These are phyloP conservation scores for Girardinichthys multiradiatus DNA, from an alignment of 2,113 vertebrate species.

Conservation along the genomic window DNA sequence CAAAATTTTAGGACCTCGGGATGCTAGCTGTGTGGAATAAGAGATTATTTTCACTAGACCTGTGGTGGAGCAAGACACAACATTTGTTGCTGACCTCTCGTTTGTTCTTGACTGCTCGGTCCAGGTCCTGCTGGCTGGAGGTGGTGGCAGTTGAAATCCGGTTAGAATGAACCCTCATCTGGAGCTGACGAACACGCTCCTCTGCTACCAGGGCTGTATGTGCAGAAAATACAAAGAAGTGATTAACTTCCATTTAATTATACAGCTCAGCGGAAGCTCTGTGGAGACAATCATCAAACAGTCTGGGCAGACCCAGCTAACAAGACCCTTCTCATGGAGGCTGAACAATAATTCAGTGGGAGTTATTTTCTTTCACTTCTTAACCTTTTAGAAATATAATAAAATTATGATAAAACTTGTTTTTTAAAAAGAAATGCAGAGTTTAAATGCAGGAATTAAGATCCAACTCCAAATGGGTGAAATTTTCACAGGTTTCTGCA, in stretches of 20 bases:
- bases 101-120: slow-evolving; percentile 86
- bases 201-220: slow-evolving; percentile 91
- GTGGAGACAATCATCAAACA: background rate
- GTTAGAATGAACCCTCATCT: slow-evolving; percentile 93
- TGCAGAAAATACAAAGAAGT: background rate
- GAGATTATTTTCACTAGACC: too few species aligned
- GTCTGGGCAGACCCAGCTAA: too few species aligned
- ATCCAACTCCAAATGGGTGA: too few species aligned
- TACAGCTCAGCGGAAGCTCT: background rate
- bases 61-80: background rate
- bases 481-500: too few species aligned
- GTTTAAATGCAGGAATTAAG: too few species aligned
- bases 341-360: too few species aligned
- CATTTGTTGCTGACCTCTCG: slow-evolving; percentile 72
- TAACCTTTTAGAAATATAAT: background rate
- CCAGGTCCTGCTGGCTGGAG: slow-evolving; percentile 92
- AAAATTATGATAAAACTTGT: too few species aligned
- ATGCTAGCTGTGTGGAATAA: too few species aligned
- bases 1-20: too few species aligned
- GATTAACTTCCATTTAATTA: background rate
- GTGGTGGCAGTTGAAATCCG: slow-evolving; percentile 88
- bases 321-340: too few species aligned
- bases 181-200: slow-evolving; percentile 92
- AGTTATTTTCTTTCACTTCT: background rate
- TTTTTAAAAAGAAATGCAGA: too few species aligned